phyloP scores from a whole-genome alignment of 2,888 invertebrate species.

The Pterostichus madidus region DNA sequence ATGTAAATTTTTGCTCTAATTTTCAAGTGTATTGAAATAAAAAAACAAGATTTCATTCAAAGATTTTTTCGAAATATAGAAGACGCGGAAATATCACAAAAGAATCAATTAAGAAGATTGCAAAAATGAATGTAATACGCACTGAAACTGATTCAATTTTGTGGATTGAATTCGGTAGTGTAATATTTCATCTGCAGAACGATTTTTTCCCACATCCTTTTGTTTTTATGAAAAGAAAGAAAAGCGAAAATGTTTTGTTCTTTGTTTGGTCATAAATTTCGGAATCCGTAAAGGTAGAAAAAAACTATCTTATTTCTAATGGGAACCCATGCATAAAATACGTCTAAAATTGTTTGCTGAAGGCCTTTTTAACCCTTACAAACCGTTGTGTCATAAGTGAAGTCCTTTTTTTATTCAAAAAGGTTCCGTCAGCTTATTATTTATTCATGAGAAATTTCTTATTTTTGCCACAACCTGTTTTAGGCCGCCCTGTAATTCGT shows the following conservation, averaged over 20 bases:
- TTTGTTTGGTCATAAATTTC: constrained; percentile 12
- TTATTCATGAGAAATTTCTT: constrained; percentile 54
- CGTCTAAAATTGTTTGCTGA: constrained; percentile 14
- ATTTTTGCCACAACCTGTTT: constrained; percentile 36
- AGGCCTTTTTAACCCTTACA: background rate
- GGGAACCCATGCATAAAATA: constrained; percentile 41
- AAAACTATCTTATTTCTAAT: constrained; percentile 19
- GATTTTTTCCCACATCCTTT: background rate
- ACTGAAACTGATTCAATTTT: background rate
- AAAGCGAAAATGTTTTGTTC: background rate
- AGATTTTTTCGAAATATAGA: background rate
- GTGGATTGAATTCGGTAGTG: constrained; percentile 3
- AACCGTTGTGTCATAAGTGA: constrained; percentile 27
- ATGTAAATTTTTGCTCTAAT: background rate
- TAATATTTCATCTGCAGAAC: background rate
- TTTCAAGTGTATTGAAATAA: too few relatives aligned
- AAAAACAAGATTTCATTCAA: background rate
- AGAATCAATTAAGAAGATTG: constrained; percentile 4
- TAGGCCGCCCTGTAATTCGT: constrained; percentile 35
- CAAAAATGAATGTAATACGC: background rate
- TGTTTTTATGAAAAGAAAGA: background rate
- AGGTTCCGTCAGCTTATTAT: constrained; percentile 38
- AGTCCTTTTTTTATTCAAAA: constrained; percentile 50
- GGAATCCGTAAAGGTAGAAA: constrained; percentile 6
- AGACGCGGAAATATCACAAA: background rate